These are phyloP conservation scores for Chelonus formosanus DNA, from an alignment of 2,888 invertebrate genomes.

Conservation along the genomic window DNA sequence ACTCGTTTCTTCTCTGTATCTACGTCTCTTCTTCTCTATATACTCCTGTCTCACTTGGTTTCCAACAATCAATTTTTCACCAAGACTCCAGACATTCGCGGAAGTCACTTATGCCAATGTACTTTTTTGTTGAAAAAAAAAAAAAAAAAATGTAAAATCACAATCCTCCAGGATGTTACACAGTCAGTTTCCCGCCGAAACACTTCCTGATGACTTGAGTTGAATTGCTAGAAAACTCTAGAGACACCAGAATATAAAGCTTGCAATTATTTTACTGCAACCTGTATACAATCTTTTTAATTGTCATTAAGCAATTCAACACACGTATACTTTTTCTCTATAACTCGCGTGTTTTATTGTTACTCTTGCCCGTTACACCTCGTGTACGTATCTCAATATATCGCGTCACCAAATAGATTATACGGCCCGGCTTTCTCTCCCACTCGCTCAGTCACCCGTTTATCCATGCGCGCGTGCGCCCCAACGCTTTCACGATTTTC, in stretches of 20 bases:
- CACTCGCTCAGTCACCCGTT: conserved; percentile 21
- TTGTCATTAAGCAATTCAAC: no score
- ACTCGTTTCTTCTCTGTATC: conserved; percentile 20
- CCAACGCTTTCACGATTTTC: conserved; percentile 31
- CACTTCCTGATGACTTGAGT: no score
- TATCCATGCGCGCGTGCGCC: conserved; percentile 30
- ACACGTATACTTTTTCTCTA: conserved; percentile 3
- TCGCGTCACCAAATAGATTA: conserved; percentile 22
- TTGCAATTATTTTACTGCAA: no score
- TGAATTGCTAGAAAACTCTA: no score
- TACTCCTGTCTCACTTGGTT: not conserved
- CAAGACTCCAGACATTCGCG: not conserved
- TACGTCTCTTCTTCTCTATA: not conserved
- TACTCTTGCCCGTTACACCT: conserved; percentile 2
- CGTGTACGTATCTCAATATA: conserved; percentile 8
- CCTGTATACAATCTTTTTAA: no score
- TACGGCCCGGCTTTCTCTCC: conserved; percentile 31
- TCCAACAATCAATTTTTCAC: not conserved
- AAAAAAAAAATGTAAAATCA: not conserved
- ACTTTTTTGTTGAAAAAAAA: not conserved
- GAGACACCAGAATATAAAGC: no score
- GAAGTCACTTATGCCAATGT: not conserved
- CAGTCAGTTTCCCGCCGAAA: no score
- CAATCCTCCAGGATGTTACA: not conserved
- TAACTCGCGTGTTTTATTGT: no score